These are phyloP conservation scores for Dascillus cervinus DNA, from an alignment of 2,888 invertebrate species.

Conservation along the genomic window DNA sequence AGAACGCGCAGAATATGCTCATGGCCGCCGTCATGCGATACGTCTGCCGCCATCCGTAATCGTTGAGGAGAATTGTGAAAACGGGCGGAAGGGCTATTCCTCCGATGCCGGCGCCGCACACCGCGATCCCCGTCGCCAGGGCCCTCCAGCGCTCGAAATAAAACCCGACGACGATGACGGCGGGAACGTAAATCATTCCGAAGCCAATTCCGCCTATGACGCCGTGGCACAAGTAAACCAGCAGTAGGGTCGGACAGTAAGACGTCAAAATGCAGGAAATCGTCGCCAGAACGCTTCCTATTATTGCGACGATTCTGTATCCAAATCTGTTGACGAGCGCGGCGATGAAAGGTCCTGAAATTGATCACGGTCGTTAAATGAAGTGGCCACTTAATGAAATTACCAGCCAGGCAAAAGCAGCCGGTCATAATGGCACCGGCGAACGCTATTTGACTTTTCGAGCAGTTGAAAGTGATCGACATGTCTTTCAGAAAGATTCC, in stretches of 20 bases:
- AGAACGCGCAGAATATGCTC: slow-evolving; percentile 64
- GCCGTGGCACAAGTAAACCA: slow-evolving; percentile 72
- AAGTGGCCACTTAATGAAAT: slow-evolving; percentile 39
- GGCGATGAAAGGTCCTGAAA: slow-evolving; percentile 75
- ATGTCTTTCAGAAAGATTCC: slow-evolving; percentile 63
- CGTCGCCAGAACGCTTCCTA: slow-evolving; percentile 66
- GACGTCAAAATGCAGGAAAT: slow-evolving; percentile 43
- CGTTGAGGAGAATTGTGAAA: slow-evolving; percentile 49
- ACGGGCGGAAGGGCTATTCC: slow-evolving; percentile 76
- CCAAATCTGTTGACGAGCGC: slow-evolving; percentile 87
- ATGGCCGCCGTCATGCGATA: slow-evolving; percentile 64
- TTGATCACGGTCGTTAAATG: slow-evolving; percentile 49
- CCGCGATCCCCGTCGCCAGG: slow-evolving; percentile 85
- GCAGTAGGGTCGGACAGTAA: slow-evolving; percentile 36
- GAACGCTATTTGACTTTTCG: slow-evolving; percentile 47
- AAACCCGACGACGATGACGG: slow-evolving; percentile 86
- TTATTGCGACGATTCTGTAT: slow-evolving; percentile 74
- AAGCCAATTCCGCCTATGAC: slow-evolving; percentile 78
- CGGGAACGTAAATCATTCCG: slow-evolving; percentile 87
- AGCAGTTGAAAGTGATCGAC: slow-evolving; percentile 48
- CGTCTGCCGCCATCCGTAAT: slow-evolving; percentile 64
- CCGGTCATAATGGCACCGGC: slow-evolving; percentile 81
- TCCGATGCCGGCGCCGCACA: slow-evolving; percentile 93
- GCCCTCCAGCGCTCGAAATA: slow-evolving; percentile 93
- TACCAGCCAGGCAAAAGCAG: slow-evolving; percentile 80